Evolutionary conservation across 2,888 invertebrate species (phyloP).

Genomic region (Nudaria mundana): DNA sequence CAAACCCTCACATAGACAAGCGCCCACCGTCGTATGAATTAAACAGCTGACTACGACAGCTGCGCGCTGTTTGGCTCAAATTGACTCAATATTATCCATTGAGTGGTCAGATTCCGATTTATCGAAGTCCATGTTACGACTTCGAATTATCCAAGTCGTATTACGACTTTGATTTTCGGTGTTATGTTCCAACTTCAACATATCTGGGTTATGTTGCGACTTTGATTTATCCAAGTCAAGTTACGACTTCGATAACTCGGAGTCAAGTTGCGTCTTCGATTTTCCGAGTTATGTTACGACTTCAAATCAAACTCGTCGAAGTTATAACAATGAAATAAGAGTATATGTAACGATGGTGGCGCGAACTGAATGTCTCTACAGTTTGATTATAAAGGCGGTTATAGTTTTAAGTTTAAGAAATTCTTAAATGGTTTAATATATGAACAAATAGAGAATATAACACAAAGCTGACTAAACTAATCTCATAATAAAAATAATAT

Average conservation of each 20-base stretch:
- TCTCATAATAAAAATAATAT: slow-evolving; percentile 27
- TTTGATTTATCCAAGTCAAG: too few species aligned
- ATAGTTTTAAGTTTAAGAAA: neutral
- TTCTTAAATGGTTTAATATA: neutral
- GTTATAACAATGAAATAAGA: too few species aligned
- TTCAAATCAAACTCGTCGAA: too few species aligned
- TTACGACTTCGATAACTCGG: too few species aligned
- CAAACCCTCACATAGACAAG: slow-evolving; percentile 49
- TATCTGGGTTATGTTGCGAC: too few species aligned
- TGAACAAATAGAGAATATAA: neutral
- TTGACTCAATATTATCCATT: slow-evolving; percentile 3
- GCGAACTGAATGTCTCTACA: too few species aligned
- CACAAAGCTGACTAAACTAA: slow-evolving; percentile 16
- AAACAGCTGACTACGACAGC: neutral
- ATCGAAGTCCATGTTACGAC: slow-evolving; percentile 4
- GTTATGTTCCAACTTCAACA: too few species aligned
- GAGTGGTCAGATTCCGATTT: slow-evolving; percentile 4
- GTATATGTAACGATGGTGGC: too few species aligned
- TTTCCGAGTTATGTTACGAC: too few species aligned
- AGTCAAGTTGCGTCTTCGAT: too few species aligned
- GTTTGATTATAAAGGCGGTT: too few species aligned
- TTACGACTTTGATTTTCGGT: slow-evolving; percentile 1
- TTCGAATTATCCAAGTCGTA: slow-evolving; percentile 4
- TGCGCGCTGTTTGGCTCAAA: too few species aligned
- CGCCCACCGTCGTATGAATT: slow-evolving; percentile 57